Evolutionary conservation across 2,113 vertebrate genomes (phyloP), one percentile per base, ranked within the genome.

Genomic region (Brachionichthys hirsutus): DNA sequence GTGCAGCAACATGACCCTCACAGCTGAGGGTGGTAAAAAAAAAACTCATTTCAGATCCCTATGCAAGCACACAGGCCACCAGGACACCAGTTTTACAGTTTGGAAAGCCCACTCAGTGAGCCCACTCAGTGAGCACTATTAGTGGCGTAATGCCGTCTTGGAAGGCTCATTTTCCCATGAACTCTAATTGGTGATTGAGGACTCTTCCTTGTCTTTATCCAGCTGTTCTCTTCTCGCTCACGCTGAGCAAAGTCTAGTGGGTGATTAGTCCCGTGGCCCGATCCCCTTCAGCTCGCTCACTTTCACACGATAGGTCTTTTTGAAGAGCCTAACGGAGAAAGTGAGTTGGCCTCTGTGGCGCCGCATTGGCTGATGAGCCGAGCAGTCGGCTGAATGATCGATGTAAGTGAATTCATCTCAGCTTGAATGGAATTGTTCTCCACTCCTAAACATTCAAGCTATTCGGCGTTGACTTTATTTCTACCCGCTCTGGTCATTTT

Each of bases 151-250:
- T 81, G 67, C 67, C 64, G 62, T 67, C 54, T 68, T 61, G 46
- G 62, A 62, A 61, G 57, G 47, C 52, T 69, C 70, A 30, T 81
- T 87, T 77, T 74, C 60, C 65, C 69, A 62, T 63, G 17, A 49
- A 71, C 57, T 74, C 56, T 68, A 72, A 80, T 65, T 77, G 66
- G 60, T 63, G 66, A 85, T 72, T 73, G 55, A 71, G 60, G 71
- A 35, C 72, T 71, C 56, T 57, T 75, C 40, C 41, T 43, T 67
- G 14, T 56, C 49, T 54, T 51, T 13, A 61, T 78, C 48, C 63
- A 67, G 49, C 64, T 42, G 15, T 61, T 74, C 7, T 7, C 51
- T 73, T 69, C 76, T 60, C 46, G 18, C 57, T 62, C 64, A 57
- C 16, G 53, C 59, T 40, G 38, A 51, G 48, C 67, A 73, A 17